These are phyloP conservation scores for Plusia festucae DNA, from an alignment of 2,888 invertebrate genomes.

Conservation along the genomic window DNA sequence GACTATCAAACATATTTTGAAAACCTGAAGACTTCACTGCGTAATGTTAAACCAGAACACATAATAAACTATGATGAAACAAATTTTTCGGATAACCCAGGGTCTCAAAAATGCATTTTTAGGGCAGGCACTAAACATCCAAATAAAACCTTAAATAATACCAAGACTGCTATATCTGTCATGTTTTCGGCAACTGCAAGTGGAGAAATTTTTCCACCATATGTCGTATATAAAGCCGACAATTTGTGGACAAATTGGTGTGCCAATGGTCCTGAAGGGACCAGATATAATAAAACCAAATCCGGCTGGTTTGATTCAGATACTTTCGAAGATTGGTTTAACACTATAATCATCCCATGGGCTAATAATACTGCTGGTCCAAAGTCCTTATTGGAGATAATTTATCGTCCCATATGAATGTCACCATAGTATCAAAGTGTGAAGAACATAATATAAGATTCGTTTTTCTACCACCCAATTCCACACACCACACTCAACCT, in stretches of 20 bases:
- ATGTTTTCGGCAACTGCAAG: constrained; percentile 40
- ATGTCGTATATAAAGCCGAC: constrained; percentile 39
- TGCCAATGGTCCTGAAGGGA: constrained; percentile 29
- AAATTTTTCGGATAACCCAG: constrained; percentile 41
- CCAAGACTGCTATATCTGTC: constrained; percentile 36
- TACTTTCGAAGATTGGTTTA: constrained; percentile 42
- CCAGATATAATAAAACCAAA: constrained; percentile 39
- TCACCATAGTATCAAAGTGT: constrained; percentile 30
- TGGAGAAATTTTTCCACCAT: constrained; percentile 39
- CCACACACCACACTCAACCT: constrained; percentile 48
- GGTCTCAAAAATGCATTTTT: constrained; percentile 35
- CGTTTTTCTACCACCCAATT: constrained; percentile 43
- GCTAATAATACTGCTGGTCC: constrained; percentile 14
- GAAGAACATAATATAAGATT: constrained; percentile 30
- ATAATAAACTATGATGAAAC: constrained; percentile 50
- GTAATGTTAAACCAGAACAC: constrained; percentile 23
- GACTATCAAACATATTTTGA: constrained; percentile 40
- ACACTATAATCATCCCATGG: constrained; percentile 22
- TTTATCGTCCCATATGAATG: constrained; percentile 39
- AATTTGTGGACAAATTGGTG: constrained; percentile 40
- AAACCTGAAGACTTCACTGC: constrained; percentile 33
- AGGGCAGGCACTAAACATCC: constrained; percentile 34
- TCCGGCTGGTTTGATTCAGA: constrained; percentile 39
- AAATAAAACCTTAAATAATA: constrained; percentile 40
- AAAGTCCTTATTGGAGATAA: constrained; percentile 48